Evolutionary conservation across 2,797 vertebrate genomes (phyloP), one percentile per base, ranked within the genome.

Genomic region (Cuniculus paca): DNA sequence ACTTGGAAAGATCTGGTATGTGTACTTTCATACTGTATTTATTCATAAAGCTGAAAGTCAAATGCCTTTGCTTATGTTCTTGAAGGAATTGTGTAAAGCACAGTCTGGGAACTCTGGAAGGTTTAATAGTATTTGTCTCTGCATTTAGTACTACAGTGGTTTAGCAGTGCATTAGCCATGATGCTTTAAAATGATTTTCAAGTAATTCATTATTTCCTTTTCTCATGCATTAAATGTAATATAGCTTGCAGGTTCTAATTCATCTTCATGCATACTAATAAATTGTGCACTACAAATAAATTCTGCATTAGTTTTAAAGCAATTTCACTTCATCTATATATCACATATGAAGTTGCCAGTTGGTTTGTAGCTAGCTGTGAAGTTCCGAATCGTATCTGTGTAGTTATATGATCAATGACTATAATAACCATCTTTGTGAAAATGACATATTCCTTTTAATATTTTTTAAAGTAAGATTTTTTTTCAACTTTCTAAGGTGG

Each of bases 121-220:
- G 77, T 80, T 97, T 97, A 96, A 97, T 97, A 97, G 95, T 95
- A 97, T 95, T 98, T 97, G 78, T 96, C 3, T 97, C 96, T 86
- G 84, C 72, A 90, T 86, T 98, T 97, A 94, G 61, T 50, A 63
- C 58, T 91, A 72, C n/a, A 96, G 82, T 14, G 31, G 92, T 96
- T 98, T 98, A 97, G 77, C 63, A 60, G 9, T 90, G n/a, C 54
- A 94, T 87, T 95, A 96, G 20, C 50, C 97, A 50, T 78, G 97
- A 97, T 96, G 60, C n/a, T 97, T 98, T 95, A 83, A 97, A 98
- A 96, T 97, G 70, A 96, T 86, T 74, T 85, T 52, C 50, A 96
- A 97, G 74, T 96, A 97, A 97, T 95, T 98, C 0, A 97, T 97
- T 97, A 75, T 60, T 98, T 98, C 77, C 52, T 84, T 85, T 98